Evolutionary conservation across 2,113 vertebrate species (phyloP), one percentile per base, ranked within the genome.

Genomic region (Apus apus): DNA sequence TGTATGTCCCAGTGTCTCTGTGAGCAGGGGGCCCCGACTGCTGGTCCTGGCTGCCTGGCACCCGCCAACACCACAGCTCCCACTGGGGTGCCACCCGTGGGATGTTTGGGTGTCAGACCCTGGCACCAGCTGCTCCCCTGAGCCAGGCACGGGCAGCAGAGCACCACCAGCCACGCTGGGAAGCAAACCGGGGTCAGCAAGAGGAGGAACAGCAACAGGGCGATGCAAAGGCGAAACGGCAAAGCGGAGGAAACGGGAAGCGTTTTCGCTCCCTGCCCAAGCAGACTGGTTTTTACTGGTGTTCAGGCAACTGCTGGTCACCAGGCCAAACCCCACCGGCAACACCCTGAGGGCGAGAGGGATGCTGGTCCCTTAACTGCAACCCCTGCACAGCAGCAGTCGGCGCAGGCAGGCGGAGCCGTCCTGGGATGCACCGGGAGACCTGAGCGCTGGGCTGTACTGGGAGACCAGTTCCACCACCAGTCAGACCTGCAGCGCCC

Each of bases 21-120:
- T 38, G 38, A 8, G 38, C 38, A 38, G 25, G 43, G 54, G 40
- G 27, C 38, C 65, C 21, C 0, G 12, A 30, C 27, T 9, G 43
- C 16, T 0, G 0, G 18, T 14, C 66, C 58, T 6, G 6, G 32
- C 56, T 32, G 34, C 2, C 1, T 0, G 0, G 51, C 4, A 2
- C 34, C 53, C 46, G 22, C 7, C 46, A 25, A 9, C 30, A 7
- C 29, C 6, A 8, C 0, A 0, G 56, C 12, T 11, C 30, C 30
- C 25, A 12, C 45, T 4, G 56, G 26, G 18, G 16, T 76, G 21
- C 30, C 32, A 26, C 15, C 27, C 45, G 2, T 3, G 0, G 1
- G 53, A 15, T 5, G 15, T 26, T 30, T 2, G 7, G 53, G 62
- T 51, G 58, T 43, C 50, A 38, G 56, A n/a, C 5, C 2, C 62